Base-by-base conservation (phyloP, 2,888 invertebrate species). In the Scelioninae gen. 1 region DNA sequence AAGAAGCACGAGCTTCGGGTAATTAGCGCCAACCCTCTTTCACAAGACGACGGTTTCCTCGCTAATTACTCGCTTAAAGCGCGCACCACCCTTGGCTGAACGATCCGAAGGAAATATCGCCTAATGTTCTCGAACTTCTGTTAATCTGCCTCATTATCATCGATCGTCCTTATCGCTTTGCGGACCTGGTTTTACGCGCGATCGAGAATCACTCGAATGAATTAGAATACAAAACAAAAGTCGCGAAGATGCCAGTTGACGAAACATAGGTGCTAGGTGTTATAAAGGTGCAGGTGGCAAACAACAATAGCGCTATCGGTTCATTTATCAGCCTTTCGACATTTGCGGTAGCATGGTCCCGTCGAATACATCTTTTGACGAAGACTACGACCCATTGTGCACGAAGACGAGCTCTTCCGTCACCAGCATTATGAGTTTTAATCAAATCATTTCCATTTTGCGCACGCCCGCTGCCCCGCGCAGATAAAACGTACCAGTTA, bases 301-400 rank as follows among this genome's bases (percentile, higher is more conserved):
- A 83, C 79, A 87, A 90, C 91, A 92, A 92, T 90, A 87, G 86
- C 88, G 86, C 87, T 92, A 92, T 92, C 92, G 89, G 86, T 90
- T 92, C 92, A 92, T 92, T 92, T 91, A 92, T 92, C 92, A 88
- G 88, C 81, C 88, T 88, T 89, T 91, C 89, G 89, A 77, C 84
- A 76, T 78, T 87, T 78, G 31, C 51, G 31, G 76, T 75, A 80
- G 75, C 77, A 80, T 81, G 74, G 76, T 43, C 80, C 38, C 63
- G 77, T 75, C 82, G 84, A 71, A 82, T 83, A 75, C 85, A 72
- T 82, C 86, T 43, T 85, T 76, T 82, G 80, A 60, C 68, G 83
- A 85, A 85, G 72, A 83, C 77, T 76, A 62, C 81, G 82, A 56
- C 56, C 86, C 86, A 90, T 90, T 89, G 89, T 90, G 84, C 66